These are phyloP conservation scores for Ptiloglossa arizonensis DNA, from an alignment of 1,140 invertebrate genomes.

Conservation along the genomic window DNA sequence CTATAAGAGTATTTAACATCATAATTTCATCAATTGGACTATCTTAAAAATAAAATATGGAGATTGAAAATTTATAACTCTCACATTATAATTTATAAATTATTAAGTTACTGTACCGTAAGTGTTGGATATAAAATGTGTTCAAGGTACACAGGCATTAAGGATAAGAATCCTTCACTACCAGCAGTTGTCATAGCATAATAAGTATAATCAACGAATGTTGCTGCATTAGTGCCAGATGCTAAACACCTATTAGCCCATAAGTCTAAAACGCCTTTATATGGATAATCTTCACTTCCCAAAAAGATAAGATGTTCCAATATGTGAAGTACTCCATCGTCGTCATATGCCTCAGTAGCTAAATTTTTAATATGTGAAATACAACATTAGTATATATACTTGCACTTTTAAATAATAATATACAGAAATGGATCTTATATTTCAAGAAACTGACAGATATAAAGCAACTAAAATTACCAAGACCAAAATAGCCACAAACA, in stretches of 20 bases:
- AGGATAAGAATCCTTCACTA: conserved; percentile 91
- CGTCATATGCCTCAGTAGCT: conserved; percentile 95
- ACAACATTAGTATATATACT: background rate
- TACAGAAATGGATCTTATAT: background rate
- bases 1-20: conserved; percentile 74
- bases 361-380: conserved; percentile 23
- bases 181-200: conserved; percentile 95
- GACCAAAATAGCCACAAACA: conserved; percentile 92
- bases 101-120: conserved; percentile 81
- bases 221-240: conserved; percentile 94
- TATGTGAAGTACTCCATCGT: conserved; percentile 96
- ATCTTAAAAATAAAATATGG: background rate
- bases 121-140: conserved; percentile 94
- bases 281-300: conserved; percentile 94
- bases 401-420: background rate
- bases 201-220: conserved; percentile 92
- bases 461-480: conserved; percentile 85
- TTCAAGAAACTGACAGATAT: conserved; percentile 17
- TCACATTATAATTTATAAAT: background rate
- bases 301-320: conserved; percentile 96
- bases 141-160: conserved; percentile 95
- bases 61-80: background rate
- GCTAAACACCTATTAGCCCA: conserved; percentile 94
- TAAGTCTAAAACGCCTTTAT: conserved; percentile 93
- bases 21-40: background rate